Evolutionary conservation across 2,888 invertebrate genomes (phyloP), one percentile per base, ranked within the genome.

Genomic region (Smittia sp.): DNA sequence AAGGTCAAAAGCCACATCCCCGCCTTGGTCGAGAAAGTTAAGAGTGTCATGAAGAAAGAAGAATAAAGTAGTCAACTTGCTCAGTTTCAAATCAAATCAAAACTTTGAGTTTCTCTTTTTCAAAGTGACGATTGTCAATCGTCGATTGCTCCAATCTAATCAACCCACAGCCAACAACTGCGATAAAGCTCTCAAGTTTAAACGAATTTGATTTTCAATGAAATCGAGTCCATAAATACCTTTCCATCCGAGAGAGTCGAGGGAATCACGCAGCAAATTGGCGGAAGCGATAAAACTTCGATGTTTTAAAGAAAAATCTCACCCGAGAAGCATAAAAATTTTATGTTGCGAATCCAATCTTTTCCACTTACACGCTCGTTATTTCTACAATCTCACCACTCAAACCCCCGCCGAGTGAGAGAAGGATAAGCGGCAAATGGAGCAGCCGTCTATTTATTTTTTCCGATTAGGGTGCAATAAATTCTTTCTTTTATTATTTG

Each of bases 381-480:
- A 32, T 32, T 32, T 32, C 46, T n/a, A n/a, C 46, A 46, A 46
- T 9, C 15, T 22, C 58, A 58, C 20, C 20, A 20, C 58, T 22
- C 20, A 18, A 18, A 9, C 58, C 18, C 15, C 58, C 18, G 6
- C 20, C 18, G 4, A 58, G 18, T 7, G 18, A 2, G 20, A 18
- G 7, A 22, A 20, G 9, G 58, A 18, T 3, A 18, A 58, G 18
- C 20, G 18, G 15, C 58, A 18, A 20, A 22, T 58, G 9, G 58
- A 18, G 18, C 18, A 22, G 9, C 58, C 9, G 27, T 65, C 25
- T 25, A 25, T 65, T 25, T 65, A 65, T 65, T 25, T 25, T 27
- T 46, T 46, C 46, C 65, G 65, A 65, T 65, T 65, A 27, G 65
- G 65, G 65, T 65, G 65, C 65, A 65, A 65, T 65, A 65, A 65